Evolutionary conservation across 2,888 invertebrate genomes (phyloP).

Genomic region (Leucoptera coffeella): DNA sequence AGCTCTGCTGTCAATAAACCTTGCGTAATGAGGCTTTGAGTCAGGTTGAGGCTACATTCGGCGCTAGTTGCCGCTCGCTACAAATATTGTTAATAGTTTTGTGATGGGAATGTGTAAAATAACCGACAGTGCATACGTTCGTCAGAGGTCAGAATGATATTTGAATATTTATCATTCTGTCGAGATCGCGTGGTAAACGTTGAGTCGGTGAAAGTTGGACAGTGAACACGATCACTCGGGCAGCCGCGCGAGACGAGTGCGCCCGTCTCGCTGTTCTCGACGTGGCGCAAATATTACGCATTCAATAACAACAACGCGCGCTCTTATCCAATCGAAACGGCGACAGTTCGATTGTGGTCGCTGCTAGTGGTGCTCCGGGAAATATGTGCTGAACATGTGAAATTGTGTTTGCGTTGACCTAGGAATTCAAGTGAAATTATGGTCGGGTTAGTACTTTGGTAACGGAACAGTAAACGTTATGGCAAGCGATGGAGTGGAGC

Average conservation of each 20-base stretch:
- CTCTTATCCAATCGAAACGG: no score
- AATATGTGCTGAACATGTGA: neutral
- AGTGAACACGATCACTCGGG: constrained; percentile 26
- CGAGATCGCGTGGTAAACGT: constrained; percentile 17
- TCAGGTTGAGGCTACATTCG: no score
- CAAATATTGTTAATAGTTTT: no score
- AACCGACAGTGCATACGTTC: no score
- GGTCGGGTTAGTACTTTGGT: no score
- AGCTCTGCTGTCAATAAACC: constrained; percentile 51
- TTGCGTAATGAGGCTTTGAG: no score
- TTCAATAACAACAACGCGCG: no score
- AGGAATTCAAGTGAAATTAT: neutral
- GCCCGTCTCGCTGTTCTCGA: constrained; percentile 26
- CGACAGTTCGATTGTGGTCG: constrained; percentile 10
- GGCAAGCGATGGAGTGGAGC: constrained; percentile 35
- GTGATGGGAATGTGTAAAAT: no score
- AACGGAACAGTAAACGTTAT: constrained; percentile 24
- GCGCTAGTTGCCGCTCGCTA: no score
- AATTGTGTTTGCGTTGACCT: no score
- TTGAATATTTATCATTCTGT: no score
- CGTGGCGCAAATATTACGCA: constrained; percentile 50
- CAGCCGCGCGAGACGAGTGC: constrained; percentile 46
- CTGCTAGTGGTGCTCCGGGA: neutral
- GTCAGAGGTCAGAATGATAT: no score
- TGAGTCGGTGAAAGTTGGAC: constrained; percentile 42